A percentile compares a stretch with the other conserved stretches of the same genome.
phyloP scores from a whole-genome alignment of 2,888 invertebrate species.

The Drosophila anomalata region DNA sequence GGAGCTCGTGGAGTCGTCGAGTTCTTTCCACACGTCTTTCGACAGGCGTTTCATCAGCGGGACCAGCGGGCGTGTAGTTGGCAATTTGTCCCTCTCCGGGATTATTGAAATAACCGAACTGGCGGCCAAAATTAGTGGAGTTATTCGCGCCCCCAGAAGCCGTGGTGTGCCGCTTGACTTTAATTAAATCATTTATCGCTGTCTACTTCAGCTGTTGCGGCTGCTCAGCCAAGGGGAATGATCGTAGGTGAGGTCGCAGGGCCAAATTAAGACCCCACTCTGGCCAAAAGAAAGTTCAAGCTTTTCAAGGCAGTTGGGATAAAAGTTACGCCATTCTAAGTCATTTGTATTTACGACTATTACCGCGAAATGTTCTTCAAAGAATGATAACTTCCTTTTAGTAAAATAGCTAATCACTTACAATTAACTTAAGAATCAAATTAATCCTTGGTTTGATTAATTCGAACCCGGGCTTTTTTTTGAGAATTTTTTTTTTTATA shows the following conservation, averaged over 20 bases:
- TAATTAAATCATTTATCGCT: conserved; percentile 47
- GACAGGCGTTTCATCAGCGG: conserved; percentile 48
- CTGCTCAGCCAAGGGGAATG: conserved; percentile 14
- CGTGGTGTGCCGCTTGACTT: not conserved
- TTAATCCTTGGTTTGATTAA: no score
- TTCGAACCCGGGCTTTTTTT: no score
- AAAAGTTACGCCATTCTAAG: not conserved
- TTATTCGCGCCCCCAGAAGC: conserved; percentile 30
- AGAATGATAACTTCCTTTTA: no score
- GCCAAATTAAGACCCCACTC: not conserved
- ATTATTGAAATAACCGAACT: conserved; percentile 62
- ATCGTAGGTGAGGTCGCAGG: conserved; percentile 7
- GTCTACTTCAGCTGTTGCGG: conserved; percentile 1
- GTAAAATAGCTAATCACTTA: no score
- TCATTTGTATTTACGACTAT: no score
- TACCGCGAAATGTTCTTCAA: no score
- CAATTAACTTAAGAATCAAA: no score
- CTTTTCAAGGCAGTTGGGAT: not conserved
- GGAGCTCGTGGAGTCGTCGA: conserved; percentile 40
- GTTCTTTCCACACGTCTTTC: conserved; percentile 55
- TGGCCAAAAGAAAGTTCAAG: conserved; percentile 17
- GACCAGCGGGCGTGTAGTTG: conserved; percentile 66
- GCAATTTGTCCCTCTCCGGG: conserved; percentile 63
- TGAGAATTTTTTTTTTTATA: not conserved
- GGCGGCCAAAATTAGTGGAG: conserved; percentile 39